Base-by-base conservation (phyloP, 2,888 invertebrate genomes). In the Pachliopta kotzebuea region DNA sequence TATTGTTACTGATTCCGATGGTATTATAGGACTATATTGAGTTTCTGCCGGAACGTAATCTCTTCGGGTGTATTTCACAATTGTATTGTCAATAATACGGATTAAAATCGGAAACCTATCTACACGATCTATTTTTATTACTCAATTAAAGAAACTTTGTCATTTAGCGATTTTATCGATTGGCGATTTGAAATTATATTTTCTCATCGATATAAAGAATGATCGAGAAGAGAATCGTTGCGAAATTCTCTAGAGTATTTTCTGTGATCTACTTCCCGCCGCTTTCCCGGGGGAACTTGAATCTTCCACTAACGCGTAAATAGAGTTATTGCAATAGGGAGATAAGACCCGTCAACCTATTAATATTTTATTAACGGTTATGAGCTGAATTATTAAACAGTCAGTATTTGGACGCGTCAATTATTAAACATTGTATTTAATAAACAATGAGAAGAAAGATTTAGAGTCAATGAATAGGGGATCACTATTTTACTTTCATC, bases 1-100 rank as follows among this genome's bases (percentile, higher is more conserved):
- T 70, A 84, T 88, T 87, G 85, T 88, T 85, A 84, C 78, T 79
- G 77, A 75, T 74, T 75, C 78, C 79, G 82, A 84, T 80, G 81
- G 81, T 84, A 83, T 87, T 86, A 86, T 84, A 81, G 80, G 74
- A 72, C 74, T 81, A 78, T 81, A 82, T 83, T 78, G 76, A 76
- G 74, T 72, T 69, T 58, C 73, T 72, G 68, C 61, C 66, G 70
- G 76, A 81, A 79, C 77, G 77, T 77, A 76, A 79, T 68, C 63
- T 65, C 60, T 81, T 83, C 80, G 74, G 76, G 75, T 75, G 77
- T 76, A 72, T 81, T 77, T 80, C 73, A 74, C 73, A 72, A 71
- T 71, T 66, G 68, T 63, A 65, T 68, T 67, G 66, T 68, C 67
- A 68, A 70, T 63, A 67, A 65, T 17, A 54, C 14, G 55, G 50